Base-by-base conservation (phyloP, 2,797 vertebrate genomes). In the Anabas testudineus region DNA sequence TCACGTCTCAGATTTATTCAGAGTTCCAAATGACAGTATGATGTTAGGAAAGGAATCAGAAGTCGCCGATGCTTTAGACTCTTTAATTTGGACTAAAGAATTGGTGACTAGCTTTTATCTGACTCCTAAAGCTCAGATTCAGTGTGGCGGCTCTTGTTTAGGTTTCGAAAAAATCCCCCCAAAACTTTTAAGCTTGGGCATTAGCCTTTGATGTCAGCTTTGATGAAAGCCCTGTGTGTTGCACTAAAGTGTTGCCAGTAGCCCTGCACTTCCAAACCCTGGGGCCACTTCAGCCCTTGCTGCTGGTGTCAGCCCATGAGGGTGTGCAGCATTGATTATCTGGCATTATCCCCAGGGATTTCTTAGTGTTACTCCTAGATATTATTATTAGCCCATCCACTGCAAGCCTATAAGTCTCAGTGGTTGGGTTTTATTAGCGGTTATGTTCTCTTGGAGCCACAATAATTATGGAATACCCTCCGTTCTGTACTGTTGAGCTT, bases 201-300 rank as follows among this genome's bases (percentile, higher is more conserved):
- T 89, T 85, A 74, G 67, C 76, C 80, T 88, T 87, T 88, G 83
- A 88, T 82, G 81, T 79, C 36, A 62, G 76, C 81, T 86, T 81
- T 84, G 87, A 87, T 84, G 64, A 65, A 82, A 75, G 77, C 87
- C 87, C 81, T 76, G 71, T 53, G 80, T 71, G 80, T 52, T 82
- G 77, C 53, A 48, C 51, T 77, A 62, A 80, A 48, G 67, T 67
- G 52, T 53, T 84, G 81, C 81, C 81, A 87, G 67, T 39, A 43
- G 67, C 69, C 53, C 66, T 45, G 57, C 72, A 70, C 67, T 81
- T 64, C 34, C 65, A 74, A 63, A 68, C 71, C 74, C 73, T 82
- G 69, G 53, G 77, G 64, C 80, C 68, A 65, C 63, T 59, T 63
- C 63, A 59, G 52, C 46, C 48, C 57, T 55, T 36, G 39, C 65